Base-by-base conservation (phyloP, 2,797 vertebrate species). In the Halcyon chelicuti region DNA sequence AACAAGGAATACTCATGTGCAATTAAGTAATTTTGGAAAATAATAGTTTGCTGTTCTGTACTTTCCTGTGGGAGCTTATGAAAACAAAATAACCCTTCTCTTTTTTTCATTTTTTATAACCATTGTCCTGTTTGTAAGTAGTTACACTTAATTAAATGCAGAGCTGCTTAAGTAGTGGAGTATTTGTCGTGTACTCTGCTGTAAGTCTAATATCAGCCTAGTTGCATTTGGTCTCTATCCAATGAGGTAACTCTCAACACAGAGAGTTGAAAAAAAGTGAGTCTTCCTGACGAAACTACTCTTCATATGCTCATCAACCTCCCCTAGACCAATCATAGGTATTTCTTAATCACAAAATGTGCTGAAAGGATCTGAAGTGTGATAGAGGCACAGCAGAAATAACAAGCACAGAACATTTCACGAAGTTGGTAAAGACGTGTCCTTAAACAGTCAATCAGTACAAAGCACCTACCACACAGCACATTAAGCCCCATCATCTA, bases 391-490 rank as follows among this genome's bases (percentile, higher is more conserved):
- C 20, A 6, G n/a, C 29, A 54, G 65, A 51, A 73, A 72, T 9
- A 33, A 82, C 28, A 75, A 62, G 75, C 57, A 47, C 26, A 71
- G 42, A 67, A 83, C 23, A 86, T 40, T 42, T 33, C 63, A 25
- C 13, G 3, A 46, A 47, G 67, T 22, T 5, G 0, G 23, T n/a
- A 51, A 47, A 91, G 55, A 37, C 0, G 0, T 22, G 35, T 71
- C 75, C 76, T 90, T 63, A 72, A 84, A 51, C 47, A 86, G 63
- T 7, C 46, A 46, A 54, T 60, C 7, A 61, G 35, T 31, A 88
- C 58, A 52, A 71, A 90, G 76, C 75, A 61, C 61, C 55, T 31
- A 52, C 15, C 28, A 35, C n/a, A 47, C 63, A 74, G 63, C 63
- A 70, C 79, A 37, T 63, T 51, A 60, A 85, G 80, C 44, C 61